These are phyloP conservation scores for Mormoops blainvillei DNA, from an alignment of 2,113 vertebrate genomes.

Conservation along the genomic window DNA sequence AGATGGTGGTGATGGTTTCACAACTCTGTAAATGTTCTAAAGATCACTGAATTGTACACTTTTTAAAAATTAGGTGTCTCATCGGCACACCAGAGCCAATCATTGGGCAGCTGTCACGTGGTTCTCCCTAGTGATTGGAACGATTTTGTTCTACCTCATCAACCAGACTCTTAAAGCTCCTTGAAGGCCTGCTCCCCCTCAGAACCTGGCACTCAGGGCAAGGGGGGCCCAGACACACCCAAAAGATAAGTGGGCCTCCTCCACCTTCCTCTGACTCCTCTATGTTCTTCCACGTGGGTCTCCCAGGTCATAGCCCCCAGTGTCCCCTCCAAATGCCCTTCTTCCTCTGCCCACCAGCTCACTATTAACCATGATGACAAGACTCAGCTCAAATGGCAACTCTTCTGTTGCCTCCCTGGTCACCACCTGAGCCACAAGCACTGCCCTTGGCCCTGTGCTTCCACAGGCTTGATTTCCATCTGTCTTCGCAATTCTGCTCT, in stretches of 20 bases:
- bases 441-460: not conserved
- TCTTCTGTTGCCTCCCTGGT: not conserved
- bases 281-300: rapidly evolving
- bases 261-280: not conserved
- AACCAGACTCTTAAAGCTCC: not conserved
- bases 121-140: not conserved
- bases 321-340: rapidly evolving
- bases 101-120: rapidly evolving
- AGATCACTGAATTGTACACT: not conserved
- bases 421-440: not conserved
- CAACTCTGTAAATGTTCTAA: not conserved
- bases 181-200: not conserved
- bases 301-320: not conserved
- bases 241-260: not conserved
- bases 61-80: not conserved
- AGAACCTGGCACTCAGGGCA: not conserved
- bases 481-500: not conserved
- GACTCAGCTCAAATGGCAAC: not conserved
- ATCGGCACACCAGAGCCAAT: not conserved
- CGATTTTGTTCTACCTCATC: not conserved
- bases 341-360: not conserved
- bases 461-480: not conserved
- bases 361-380: not conserved
- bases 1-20: not conserved
- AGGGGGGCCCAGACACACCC: not conserved